Percentiles rank a stretch among this genome's conserved stretches.
These are phyloP conservation scores for Tragulus kanchil DNA, from an alignment of 2,113 vertebrate genomes.

Conservation along the genomic window DNA sequence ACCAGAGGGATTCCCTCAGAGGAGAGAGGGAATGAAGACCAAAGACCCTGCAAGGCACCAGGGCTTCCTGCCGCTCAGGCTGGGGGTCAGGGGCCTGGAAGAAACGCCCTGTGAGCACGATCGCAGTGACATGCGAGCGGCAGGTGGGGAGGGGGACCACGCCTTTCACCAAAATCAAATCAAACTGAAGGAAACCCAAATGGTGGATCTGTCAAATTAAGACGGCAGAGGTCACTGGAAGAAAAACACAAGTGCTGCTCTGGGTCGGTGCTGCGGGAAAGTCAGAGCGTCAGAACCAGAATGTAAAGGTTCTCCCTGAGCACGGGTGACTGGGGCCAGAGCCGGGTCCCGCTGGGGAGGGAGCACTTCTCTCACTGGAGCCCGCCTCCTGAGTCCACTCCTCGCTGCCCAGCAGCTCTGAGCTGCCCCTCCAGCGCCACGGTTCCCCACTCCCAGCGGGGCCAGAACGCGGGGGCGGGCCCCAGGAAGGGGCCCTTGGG, in stretches of 20 bases:
- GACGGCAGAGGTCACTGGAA: neutral
- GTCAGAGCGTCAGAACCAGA: neutral
- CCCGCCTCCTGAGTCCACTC: neutral
- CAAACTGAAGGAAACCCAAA: neutral
- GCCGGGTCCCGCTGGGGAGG: neutral
- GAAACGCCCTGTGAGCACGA: neutral
- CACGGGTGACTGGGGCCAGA: neutral
- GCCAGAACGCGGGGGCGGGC: neutral
- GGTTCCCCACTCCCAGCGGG: neutral
- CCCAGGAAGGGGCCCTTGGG: neutral
- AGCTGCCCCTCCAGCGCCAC: neutral
- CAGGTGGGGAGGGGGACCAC: rapidly evolving
- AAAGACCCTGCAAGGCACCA: neutral
- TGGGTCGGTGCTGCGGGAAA: neutral
- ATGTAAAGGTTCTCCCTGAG: neutral
- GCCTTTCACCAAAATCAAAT: neutral
- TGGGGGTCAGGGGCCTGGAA: neutral
- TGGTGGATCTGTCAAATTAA: neutral
- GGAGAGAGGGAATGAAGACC: neutral
- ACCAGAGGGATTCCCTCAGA: neutral
- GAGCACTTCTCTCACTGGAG: neutral
- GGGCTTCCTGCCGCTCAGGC: neutral
- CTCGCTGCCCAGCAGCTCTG: neutral
- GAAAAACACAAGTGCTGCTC: neutral
- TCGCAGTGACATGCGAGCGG: neutral